Conservation (phyloP, 1,140 invertebrate species). For the Drosophila jambulina region DNA sequence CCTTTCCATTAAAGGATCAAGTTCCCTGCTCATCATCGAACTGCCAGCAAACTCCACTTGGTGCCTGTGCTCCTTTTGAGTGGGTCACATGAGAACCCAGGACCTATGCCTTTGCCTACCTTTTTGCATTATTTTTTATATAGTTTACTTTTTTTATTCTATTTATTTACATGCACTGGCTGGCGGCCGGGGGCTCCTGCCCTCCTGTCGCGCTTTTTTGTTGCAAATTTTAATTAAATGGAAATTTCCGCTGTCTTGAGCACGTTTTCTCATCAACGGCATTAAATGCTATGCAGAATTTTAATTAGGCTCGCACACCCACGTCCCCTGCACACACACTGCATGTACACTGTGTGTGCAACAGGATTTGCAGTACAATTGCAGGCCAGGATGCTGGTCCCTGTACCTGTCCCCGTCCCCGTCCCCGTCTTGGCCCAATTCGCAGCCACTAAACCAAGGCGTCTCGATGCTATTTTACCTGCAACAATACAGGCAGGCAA, state of each 20-base stretch:
- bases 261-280: slow-evolving; percentile 80
- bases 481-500: slow-evolving; percentile 34
- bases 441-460: slow-evolving; percentile 20
- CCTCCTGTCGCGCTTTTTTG: slow-evolving; percentile 33
- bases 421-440: slow-evolving; percentile 14
- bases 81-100: slow-evolving; percentile 16
- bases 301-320: slow-evolving; percentile 70
- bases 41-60: slow-evolving; percentile 21
- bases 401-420: slow-evolving; percentile 1
- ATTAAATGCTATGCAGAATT: slow-evolving; percentile 80
- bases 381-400: slow-evolving; percentile 4
- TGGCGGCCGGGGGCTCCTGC: not conserved
- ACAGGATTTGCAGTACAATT: slow-evolving; percentile 48
- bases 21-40: slow-evolving; percentile 9
- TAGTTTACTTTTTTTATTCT: slow-evolving; percentile 8
- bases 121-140: slow-evolving; percentile 10
- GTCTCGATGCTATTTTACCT: slow-evolving; percentile 10
- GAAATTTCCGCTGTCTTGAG: slow-evolving; percentile 77
- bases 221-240: slow-evolving; percentile 76
- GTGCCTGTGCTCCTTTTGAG: slow-evolving; percentile 5
- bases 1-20: not conserved
- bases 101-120: slow-evolving; percentile 6
- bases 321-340: slow-evolving; percentile 4
- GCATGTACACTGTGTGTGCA: slow-evolving; percentile 27
- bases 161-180: slow-evolving; percentile 24